Conservation (phyloP, 2,888 invertebrate species). For the Spilarctia lutea region DNA sequence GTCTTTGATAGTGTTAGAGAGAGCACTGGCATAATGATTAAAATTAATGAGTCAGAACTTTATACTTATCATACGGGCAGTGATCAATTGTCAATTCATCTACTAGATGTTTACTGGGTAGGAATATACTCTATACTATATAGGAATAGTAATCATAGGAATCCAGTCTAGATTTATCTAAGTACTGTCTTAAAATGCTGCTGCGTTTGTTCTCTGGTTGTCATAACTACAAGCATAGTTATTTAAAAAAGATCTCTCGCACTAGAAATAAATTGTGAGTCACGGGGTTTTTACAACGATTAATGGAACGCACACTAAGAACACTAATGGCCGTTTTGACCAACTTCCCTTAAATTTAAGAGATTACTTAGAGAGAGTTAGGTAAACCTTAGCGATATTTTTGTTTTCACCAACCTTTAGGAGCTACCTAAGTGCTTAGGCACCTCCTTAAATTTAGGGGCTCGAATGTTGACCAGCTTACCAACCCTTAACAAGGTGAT, state of each 20-base stretch:
- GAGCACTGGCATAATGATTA: background rate
- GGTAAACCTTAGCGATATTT: too few relatives aligned
- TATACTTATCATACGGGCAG: slow-evolving; percentile 4
- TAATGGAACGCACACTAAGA: background rate
- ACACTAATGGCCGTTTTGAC: too few relatives aligned
- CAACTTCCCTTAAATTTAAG: too few relatives aligned
- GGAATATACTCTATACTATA: too few relatives aligned
- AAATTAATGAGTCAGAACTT: slow-evolving; percentile 7
- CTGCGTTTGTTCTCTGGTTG: background rate
- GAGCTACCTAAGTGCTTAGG: too few relatives aligned
- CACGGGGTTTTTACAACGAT: background rate
- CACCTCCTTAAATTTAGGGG: too few relatives aligned
- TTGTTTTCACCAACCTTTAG: too few relatives aligned
- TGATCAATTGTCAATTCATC: background rate
- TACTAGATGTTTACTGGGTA: background rate
- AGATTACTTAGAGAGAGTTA: too few relatives aligned
- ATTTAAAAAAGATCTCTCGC: background rate
- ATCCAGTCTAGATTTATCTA: background rate
- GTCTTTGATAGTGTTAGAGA: background rate
- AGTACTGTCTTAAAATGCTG: background rate
- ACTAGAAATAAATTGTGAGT: background rate
- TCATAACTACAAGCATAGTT: background rate
- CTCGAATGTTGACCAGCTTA: too few relatives aligned
- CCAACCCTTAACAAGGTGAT: too few relatives aligned
- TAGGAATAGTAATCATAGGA: background rate